Base-by-base conservation (phyloP, 1,140 invertebrate species). In the Formica exsecta region DNA sequence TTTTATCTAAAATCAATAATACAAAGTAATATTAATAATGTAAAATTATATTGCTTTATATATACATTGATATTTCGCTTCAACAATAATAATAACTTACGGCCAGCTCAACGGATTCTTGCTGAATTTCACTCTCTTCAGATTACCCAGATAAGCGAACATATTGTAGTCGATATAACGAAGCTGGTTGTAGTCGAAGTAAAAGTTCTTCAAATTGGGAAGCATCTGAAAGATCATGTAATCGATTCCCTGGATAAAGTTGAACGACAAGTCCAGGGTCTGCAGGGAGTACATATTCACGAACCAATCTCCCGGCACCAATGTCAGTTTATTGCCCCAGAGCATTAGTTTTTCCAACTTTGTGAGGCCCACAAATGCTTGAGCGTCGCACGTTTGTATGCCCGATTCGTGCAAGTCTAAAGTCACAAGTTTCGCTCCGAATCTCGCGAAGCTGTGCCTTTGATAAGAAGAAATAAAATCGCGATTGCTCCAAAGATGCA, bases 221-320 rank as follows among this genome's bases (percentile, higher is more conserved):
- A 94, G 61, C 73, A 86, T 68, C 13, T 73, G 65, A 32, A 90
- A 94, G 7, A 92, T 71, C 1, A 16, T 29, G 44, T 90, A 89
- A 11, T 94, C 90, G 38, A 94, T 92, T 4, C 77, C 83, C 62
- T 86, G 48, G 57, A 94, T 93, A 1, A 32, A 13, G 75, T 94
- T 94, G 75, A 94, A 94, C 2, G 94, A 94, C 0, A 94, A 4
- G 61, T 94, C 94, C 3, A 94, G 83, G 16, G 89, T 86, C 29
- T 87, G 86, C 38, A 94, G 80, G 11, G 90, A 93, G 9, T 77
- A 57, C 19, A 91, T 61, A 83, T 93, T 83, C 9, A 41, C 8
- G 29, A 94, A 94, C 92, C 92, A 94, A 29, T 84, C 64, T 11
- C 62, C 73, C 0, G 77, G n/a, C 25, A 94, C 76, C 65, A 25